phyloP scores from a whole-genome alignment of 2,113 vertebrate genomes.

The Mus musculus region DNA sequence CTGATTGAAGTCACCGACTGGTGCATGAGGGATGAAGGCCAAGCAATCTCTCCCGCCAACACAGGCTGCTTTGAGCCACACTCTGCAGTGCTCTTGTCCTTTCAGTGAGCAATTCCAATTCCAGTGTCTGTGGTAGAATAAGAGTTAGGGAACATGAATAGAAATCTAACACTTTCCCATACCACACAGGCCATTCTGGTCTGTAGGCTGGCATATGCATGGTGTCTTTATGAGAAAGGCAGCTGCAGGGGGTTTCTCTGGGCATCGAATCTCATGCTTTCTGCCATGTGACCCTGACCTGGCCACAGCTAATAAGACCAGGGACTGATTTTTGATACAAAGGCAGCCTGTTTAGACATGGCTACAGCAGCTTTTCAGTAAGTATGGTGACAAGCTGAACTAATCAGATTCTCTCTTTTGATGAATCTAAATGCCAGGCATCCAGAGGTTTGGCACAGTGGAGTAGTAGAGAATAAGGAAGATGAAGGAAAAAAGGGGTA shows the following conservation, averaged over 20 bases:
- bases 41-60: background rate
- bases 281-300: constrained; percentile 55
- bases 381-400: constrained; percentile 47
- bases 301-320: constrained; percentile 2
- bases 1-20: background rate
- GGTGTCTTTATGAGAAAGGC: constrained; percentile 27
- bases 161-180: constrained; percentile 42
- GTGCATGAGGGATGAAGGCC: background rate
- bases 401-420: constrained; percentile 57
- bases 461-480: background rate
- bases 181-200: background rate
- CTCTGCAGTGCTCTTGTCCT: background rate
- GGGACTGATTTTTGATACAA: constrained; percentile 22
- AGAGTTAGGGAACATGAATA: background rate
- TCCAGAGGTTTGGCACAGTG: constrained; percentile 48
- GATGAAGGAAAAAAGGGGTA: background rate
- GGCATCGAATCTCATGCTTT: constrained; percentile 26
- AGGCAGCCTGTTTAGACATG: constrained; percentile 31
- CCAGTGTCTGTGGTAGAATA: background rate
- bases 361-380: constrained; percentile 38
- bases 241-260: constrained; percentile 32
- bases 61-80: background rate
- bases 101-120: constrained; percentile 2
- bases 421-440: constrained; percentile 39
- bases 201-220: background rate